Base-by-base conservation (phyloP, 2,797 vertebrate species). In the Acanthornis magna region DNA sequence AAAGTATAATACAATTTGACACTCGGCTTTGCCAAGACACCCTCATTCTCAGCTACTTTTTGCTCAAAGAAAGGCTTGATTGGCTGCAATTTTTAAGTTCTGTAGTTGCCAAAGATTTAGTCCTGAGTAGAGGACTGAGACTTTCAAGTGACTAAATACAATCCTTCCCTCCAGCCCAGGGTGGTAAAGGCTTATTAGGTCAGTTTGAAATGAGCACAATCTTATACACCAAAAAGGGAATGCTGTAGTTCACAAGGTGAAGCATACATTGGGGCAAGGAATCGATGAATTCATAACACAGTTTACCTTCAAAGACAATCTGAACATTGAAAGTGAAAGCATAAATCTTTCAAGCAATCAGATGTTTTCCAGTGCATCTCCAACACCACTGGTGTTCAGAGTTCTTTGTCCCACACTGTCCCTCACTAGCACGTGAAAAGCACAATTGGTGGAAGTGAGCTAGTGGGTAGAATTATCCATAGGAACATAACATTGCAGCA, bases 381-480 rank as follows among this genome's bases (percentile, higher is more conserved):
- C 77, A 78, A 38, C 38, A 75, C 43, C 53, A 71, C 1, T 17
- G 10, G 13, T 74, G 38, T 65, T 80, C 76, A 48, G 50, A 81
- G 42, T 22, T 91, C 45, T 85, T 16, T 53, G 42, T 67, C 42
- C 34, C 32, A 8, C 0, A 2, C 73, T 0, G 21, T 38, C 26
- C 66, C 82, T 89, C 87, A 72, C 42, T 65, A 81, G 54, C 89
- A 91, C 10, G 4, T 85, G 84, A 61, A 85, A 92, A 47, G 19
- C 53, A 92, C 87, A 89, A 72, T 7, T 93, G 74, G 42, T n/a
- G 67, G 84, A 95, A 94, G 34, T 61, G 84, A 92, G 58, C 55
- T 4, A 61, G 58, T 16, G 53, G 53, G 34, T 10, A 84, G 58
- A 75, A 68, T 60, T 65, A 51, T 53, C 66, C 62, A 29, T 13